Conservation (phyloP, 2,113 vertebrate species). For the Nothoprocta perdicaria region DNA sequence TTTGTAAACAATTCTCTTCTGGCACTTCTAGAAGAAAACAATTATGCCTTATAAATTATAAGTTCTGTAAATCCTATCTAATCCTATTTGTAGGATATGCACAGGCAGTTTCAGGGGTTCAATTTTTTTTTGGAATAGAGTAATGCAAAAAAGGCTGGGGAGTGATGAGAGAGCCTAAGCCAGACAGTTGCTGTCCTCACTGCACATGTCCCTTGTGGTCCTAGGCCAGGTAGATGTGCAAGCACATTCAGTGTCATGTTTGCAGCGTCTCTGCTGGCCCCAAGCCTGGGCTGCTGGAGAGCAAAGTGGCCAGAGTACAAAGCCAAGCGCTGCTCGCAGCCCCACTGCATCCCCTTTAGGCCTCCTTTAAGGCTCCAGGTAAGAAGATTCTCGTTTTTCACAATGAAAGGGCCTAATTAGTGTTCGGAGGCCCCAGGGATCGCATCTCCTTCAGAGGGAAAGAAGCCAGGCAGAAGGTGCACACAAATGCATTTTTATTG, state of each 20-base stretch:
- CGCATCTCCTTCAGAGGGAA: neutral
- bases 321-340: too few species aligned
- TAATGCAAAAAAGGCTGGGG: neutral
- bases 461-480: neutral
- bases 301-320: neutral
- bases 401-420: rapidly evolving
- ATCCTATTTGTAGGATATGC: too few species aligned
- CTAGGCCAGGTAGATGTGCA: neutral
- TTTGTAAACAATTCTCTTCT: neutral
- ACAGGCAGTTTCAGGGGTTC: too few species aligned
- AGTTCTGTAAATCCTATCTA: too few species aligned
- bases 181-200: neutral
- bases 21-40: neutral
- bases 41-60: too few species aligned
- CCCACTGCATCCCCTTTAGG: too few species aligned
- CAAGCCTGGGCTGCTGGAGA: neutral
- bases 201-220: neutral
- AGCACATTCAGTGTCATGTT: neutral
- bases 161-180: neutral
- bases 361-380: neutral
- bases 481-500: slow-evolving; percentile 49
- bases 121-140: too few species aligned
- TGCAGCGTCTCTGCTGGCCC: neutral
- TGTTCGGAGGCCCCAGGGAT: rapidly evolving
- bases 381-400: neutral